Evolutionary conservation across 2,888 invertebrate species (phyloP), one percentile per base, ranked within the genome.

Genomic region (Athripsodes cinereus): DNA sequence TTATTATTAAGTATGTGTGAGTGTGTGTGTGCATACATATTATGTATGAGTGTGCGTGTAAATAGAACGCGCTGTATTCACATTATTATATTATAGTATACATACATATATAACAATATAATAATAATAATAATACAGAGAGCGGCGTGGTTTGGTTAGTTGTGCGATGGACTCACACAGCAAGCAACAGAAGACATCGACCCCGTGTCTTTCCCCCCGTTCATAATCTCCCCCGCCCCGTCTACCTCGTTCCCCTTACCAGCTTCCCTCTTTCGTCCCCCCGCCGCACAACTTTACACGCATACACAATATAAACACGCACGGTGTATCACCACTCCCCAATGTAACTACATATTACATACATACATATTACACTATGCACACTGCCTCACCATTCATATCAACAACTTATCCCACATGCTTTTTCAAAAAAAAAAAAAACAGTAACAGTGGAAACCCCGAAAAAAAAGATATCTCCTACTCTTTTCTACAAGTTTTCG

Each of bases 191-290:
- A 40, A 40, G 40, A 40, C 40, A 40, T 40, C 40, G 40, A 40
- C 40, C 40, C 40, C 40, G 40, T 40, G 40, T 40, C 40, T 40
- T 40, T 40, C 40, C 40, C 40, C 26, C 40, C 40, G 40, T 40
- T 40, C 40, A 40, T 40, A 40, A 40, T 40, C 40, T 40, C 13
- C 16, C 13, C 40, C 13, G 40, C 40, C 40, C 40, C 40, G 40
- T 40, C 40, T 40, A 16, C 40, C 40, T 40, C 40, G 40, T 13
- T 40, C 40, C 26, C 10, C 26, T 10, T 8, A 40, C 40, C 40
- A 16, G 40, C 26, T 40, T 16, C 40, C 40, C 40, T 40, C 40
- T 16, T 40, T 16, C 5, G 13, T 5, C 40, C 16, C n/a, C 40
- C 40, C 13, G 8, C 13, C 40, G n/a, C 40, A n/a, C 40, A 5